Evolutionary conservation across 2,888 invertebrate genomes (phyloP), one percentile per base, ranked within the genome.

Genomic region (Drosophila pseudotalamancana): DNA sequence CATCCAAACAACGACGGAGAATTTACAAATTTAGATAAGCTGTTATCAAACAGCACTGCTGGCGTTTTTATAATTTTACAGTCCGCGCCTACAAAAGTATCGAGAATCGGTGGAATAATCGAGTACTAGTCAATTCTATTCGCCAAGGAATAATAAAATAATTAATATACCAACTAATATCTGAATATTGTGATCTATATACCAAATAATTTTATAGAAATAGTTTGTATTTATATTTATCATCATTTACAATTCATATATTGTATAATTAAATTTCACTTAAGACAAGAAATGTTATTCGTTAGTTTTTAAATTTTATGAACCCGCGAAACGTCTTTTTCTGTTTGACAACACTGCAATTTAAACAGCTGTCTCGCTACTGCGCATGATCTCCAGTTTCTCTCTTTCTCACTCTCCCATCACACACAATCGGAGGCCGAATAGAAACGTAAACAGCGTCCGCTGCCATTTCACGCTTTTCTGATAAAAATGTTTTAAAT

Each of bases 401-500:
- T 46, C 48, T 53, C 32, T 31, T 45, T 25, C 60, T 49, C 31
- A 19, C 32, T 53, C 35, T 46, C 35, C 55, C 61, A 39, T 39
- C 56, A 37, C 68, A 42, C 37, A 53, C 12, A 48, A 70, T 60
- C 34, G 32, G 60, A 29, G 69, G 59, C 64, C 74, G 45, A 56
- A 67, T 67, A 76, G 79, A 80, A 82, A 86, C 84, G 87, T 86
- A 82, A 82, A 82, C 81, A 82, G 74, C 86, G 72, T 67, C 59
- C 60, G 77, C 76, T 76, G 62, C 70, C 39, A 79, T 81, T 84
- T 81, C 78, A 75, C 78, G 78, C 78, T 81, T 78, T 73, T 76
- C 72, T 81, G 86, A 86, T 86, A 82, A 82, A 86, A 86, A 80
- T 82, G 84, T 83, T 79, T 81, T 82, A 82, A 86, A 82, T 84